Base-by-base conservation (phyloP, 2,888 invertebrate genomes). In the Archaeoteleia sp. region DNA sequence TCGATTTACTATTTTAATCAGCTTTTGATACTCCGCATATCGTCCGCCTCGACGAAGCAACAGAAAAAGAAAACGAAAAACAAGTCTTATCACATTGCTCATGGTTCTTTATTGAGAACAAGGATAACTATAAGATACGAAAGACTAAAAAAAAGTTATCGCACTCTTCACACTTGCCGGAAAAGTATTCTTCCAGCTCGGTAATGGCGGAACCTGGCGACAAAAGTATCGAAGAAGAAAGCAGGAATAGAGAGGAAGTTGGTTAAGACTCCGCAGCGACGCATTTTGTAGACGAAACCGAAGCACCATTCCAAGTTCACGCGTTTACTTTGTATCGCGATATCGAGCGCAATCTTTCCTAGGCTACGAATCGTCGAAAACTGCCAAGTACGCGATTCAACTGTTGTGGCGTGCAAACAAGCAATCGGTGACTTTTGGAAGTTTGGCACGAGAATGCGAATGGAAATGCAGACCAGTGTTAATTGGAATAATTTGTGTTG, bases 1-100 rank as follows among this genome's bases (percentile, higher is more conserved):
- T 86, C 3, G 87, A 87, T 75, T 81, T 87, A 73, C 82, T 87
- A 55, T 87, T 86, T 71, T 87, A 76, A 83, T 67, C 54, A 45
- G 45, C 51, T 46, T 62, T 58, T 62, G 46, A 65, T 69, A 69
- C 30, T 29, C 27, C 55, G 42, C 30, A 51, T 34, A 37, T 15
- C 15, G n/a, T 20, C 9, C 23, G 25, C 12, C 20, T 39, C 30
- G 9, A 37, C 20, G 32, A 7, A 7, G 25, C 13, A 46, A 15
- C 15, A 35, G 7, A 27, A 39, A 29, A 42, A 34, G 43, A 54
- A 25, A 43, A 10, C 5, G 8, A 29, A 7, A n/a, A 8, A 8
- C 53, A 65, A 66, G 65, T 66, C 65, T 66, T 57, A 53, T 65
- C 58, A 46, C 20, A 48, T 65, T 65, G 65, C 65, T 65, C 65